Conservation (phyloP, 2,888 invertebrate genomes). For the Scelioninae gen. 1 region DNA sequence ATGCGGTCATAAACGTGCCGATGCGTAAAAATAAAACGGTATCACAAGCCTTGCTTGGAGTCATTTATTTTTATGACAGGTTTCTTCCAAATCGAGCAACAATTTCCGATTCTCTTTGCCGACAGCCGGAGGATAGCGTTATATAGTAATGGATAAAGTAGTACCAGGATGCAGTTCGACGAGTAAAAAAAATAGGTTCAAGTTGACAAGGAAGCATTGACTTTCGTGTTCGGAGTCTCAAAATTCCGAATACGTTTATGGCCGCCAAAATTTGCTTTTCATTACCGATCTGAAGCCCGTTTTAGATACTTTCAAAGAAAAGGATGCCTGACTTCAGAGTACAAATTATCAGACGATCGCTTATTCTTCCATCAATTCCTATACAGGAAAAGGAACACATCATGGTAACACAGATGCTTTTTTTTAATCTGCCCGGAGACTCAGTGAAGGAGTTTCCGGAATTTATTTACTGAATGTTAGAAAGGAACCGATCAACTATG, state of each 20-base stretch:
- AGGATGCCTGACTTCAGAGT: slow-evolving; percentile 10
- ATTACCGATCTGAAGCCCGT: slow-evolving; percentile 22
- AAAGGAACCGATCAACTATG: slow-evolving; percentile 6
- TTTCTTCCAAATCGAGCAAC: background rate
- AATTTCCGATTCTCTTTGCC: background rate
- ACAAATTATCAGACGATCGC: slow-evolving; percentile 16
- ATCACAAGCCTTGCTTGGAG: background rate
- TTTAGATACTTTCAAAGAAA: slow-evolving; percentile 8
- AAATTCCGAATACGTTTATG: slow-evolving; percentile 24
- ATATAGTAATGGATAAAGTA: background rate
- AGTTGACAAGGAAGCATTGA: slow-evolving; percentile 22
- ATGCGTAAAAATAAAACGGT: background rate
- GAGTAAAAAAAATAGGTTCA: background rate
- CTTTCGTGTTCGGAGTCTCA: slow-evolving; percentile 9
- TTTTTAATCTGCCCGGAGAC: background rate
- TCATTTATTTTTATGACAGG: slow-evolving; percentile 11
- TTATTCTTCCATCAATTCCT: slow-evolving; percentile 15
- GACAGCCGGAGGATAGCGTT: background rate
- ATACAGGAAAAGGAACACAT: background rate
- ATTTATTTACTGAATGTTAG: slow-evolving; percentile 23
- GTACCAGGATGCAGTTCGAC: slow-evolving; percentile 4
- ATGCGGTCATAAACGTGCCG: background rate
- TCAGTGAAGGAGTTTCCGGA: background rate
- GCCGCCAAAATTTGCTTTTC: background rate
- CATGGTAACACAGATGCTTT: slow-evolving; percentile 25